These are phyloP conservation scores for Ephialtes manifestator DNA, from an alignment of 2,888 invertebrate genomes.

Conservation along the genomic window DNA sequence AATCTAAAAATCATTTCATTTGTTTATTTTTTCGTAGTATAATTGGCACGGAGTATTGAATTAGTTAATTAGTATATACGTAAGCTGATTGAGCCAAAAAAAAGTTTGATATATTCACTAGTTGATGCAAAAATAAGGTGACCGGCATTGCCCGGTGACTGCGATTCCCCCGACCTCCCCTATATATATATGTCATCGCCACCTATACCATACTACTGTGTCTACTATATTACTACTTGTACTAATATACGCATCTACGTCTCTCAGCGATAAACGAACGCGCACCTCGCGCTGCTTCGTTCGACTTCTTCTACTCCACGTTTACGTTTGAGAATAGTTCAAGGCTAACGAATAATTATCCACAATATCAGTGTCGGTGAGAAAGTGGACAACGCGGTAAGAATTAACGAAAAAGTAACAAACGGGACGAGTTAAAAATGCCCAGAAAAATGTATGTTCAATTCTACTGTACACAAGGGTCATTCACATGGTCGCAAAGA, in stretches of 20 bases:
- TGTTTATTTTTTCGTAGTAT: too few species aligned
- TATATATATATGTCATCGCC: background rate
- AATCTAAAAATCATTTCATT: too few species aligned
- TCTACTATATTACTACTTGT: constrained; percentile 24
- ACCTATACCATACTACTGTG: background rate
- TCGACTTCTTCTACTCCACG: constrained; percentile 24
- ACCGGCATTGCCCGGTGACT: too few species aligned
- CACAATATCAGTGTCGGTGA: constrained; percentile 34
- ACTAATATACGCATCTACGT: background rate
- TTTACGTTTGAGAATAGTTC: constrained; percentile 68
- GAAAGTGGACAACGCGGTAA: constrained; percentile 28
- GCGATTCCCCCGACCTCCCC: too few species aligned
- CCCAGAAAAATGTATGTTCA: too few species aligned
- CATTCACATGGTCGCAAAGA: too few species aligned
- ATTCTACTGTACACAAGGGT: too few species aligned
- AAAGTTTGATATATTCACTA: too few species aligned
- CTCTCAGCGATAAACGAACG: constrained; percentile 43
- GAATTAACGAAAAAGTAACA: background rate
- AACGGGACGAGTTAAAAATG: background rate
- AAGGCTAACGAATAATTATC: constrained; percentile 63
- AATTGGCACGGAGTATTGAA: too few species aligned
- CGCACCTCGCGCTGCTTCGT: constrained; percentile 37
- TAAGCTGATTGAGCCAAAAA: too few species aligned
- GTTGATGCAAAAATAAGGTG: too few species aligned
- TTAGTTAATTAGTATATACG: too few species aligned